Conservation (phyloP, 92 coral and sea anemone genomes). For the Porites lobata region DNA sequence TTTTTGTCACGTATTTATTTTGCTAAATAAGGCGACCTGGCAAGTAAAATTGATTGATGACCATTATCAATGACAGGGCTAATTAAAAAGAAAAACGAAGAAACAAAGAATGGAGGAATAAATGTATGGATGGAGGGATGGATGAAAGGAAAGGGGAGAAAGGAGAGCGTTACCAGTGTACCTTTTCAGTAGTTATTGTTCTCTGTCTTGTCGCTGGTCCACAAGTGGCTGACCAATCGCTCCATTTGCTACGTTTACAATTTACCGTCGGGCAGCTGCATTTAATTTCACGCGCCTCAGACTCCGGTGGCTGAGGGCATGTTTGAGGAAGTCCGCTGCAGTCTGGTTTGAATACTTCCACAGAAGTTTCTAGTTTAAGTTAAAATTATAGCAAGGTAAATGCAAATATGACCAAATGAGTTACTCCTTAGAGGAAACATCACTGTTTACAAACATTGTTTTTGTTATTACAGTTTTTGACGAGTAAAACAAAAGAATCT, state of each 20-base stretch:
- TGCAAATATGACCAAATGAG: background rate
- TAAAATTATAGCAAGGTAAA: background rate
- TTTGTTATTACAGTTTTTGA: too few relatives aligned
- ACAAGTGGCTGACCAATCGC: slow-evolving; percentile 78
- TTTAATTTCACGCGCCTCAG: slow-evolving; percentile 69
- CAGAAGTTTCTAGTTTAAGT: slow-evolving; percentile 40
- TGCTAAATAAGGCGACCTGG: too few relatives aligned
- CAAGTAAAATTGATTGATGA: too few relatives aligned
- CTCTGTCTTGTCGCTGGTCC: slow-evolving; percentile 65
- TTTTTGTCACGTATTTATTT: too few relatives aligned
- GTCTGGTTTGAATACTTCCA: slow-evolving; percentile 55
- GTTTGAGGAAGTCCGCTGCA: slow-evolving; percentile 80
- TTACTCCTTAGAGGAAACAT: background rate
- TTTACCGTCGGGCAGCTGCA: slow-evolving; percentile 77
- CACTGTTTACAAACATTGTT: too few relatives aligned
- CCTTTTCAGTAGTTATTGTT: slow-evolving; percentile 26
- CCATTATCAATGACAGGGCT: too few relatives aligned
- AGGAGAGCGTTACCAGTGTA: background rate
- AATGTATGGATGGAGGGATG: background rate
- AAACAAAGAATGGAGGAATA: background rate
- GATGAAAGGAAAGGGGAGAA: background rate
- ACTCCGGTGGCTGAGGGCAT: slow-evolving; percentile 68
- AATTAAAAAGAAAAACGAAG: too few relatives aligned
- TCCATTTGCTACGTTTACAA: slow-evolving; percentile 74
- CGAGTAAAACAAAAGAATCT: too few relatives aligned